Base-by-base conservation (phyloP, 2,888 invertebrate species). In the Dynastes tityus region DNA sequence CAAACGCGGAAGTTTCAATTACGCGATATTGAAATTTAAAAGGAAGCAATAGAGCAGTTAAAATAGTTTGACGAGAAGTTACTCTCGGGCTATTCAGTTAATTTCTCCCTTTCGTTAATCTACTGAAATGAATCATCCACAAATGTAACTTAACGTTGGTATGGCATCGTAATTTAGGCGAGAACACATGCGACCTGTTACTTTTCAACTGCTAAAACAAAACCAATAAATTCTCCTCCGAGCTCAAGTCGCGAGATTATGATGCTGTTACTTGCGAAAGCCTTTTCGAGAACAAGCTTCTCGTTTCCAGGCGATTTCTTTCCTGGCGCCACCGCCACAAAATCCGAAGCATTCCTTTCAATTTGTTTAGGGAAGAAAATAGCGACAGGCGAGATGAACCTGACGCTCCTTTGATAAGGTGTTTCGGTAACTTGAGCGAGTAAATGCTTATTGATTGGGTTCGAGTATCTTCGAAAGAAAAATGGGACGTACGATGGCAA, bases 131-230 rank as follows among this genome's bases (percentile, higher is more conserved):
- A 58, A 58, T 22, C 55, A 58, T 22, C 3, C 22, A 6, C 5
- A 58, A 11, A 58, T 22, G 22, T 58, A 58, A 58, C 22, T 58
- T 45, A 67, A 22, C 8, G 16, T 16, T 16, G 40, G 16, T 16
- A 65, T 11, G 40, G n/a, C 40, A 45, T 40, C 40, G 40, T 67
- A 67, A 67, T 45, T 67, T 67, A 67, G 16, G 22, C 9, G 49
- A 40, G 16, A 67, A 67, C 65, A 67, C 40, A 67, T 67, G 65
- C 40, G 65, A 45, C 65, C 45, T 45, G 65, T 67, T 45, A 67
- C 65, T 49, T 67, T 22, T 67, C 45, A 67, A 40, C 45, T 67
- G 11, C 9, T 40, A 6, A 67, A 67, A 67, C 65, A 67, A 67
- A 67, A 67, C 65, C 45, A 67, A 67, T 67, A 67, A 67, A 67